Conservation (phyloP, 2,113 vertebrate genomes). For the Pionites leucogaster region DNA sequence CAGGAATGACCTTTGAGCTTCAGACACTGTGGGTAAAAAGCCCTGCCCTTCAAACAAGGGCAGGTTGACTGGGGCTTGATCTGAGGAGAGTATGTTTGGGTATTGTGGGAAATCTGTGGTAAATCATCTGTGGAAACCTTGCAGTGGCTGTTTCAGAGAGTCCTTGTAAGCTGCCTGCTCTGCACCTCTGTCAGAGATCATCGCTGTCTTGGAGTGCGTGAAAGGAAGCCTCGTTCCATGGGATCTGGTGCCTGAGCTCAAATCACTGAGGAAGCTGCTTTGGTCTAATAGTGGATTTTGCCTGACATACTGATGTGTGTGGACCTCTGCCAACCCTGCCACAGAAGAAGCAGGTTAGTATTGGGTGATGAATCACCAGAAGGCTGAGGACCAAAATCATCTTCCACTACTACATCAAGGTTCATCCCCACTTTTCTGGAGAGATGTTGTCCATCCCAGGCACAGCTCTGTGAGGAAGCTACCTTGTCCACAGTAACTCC, state of each 20-base stretch:
- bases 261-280: neutral
- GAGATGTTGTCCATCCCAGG: neutral
- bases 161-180: neutral
- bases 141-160: neutral
- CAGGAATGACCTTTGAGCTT: neutral
- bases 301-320: too few relatives aligned
- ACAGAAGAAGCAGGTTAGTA: rapidly evolving
- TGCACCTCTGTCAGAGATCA: neutral
- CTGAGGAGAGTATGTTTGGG: neutral
- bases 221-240: neutral
- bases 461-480: rapidly evolving
- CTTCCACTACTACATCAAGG: neutral
- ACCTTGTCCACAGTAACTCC: neutral
- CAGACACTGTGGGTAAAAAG: neutral
- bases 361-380: neutral
- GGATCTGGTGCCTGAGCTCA: neutral
- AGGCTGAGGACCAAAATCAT: neutral
- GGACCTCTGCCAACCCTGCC: neutral
- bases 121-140: neutral
- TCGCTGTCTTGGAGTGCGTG: neutral
- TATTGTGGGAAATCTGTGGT: neutral
- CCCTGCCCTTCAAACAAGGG: neutral
- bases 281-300: neutral
- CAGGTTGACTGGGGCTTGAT: neutral
- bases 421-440: neutral